These are phyloP conservation scores for Amiota communis DNA, from an alignment of 2,888 invertebrate species.

Conservation along the genomic window DNA sequence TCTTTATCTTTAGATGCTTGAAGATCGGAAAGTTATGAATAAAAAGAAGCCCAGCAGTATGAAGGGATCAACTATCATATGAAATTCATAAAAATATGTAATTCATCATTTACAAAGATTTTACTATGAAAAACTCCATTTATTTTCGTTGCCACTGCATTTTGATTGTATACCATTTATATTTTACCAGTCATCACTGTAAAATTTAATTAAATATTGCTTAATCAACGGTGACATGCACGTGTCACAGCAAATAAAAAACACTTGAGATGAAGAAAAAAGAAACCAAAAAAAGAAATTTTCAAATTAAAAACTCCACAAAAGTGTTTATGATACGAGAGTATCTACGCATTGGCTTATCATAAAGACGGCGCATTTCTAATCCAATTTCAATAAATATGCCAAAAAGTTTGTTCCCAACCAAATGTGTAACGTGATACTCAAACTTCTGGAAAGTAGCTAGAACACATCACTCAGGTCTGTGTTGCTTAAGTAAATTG, in stretches of 20 bases:
- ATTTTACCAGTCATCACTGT: too few relatives aligned
- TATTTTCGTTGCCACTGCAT: too few relatives aligned
- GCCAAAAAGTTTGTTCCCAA: neutral
- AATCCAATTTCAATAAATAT: conserved; percentile 2
- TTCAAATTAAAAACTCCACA: neutral
- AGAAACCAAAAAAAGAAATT: neutral
- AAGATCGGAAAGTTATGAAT: too few relatives aligned
- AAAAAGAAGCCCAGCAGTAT: too few relatives aligned
- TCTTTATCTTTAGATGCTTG: too few relatives aligned
- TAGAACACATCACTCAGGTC: neutral
- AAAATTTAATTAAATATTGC: conserved; percentile 18
- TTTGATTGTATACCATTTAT: too few relatives aligned
- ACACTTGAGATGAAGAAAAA: neutral
- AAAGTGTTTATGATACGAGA: neutral
- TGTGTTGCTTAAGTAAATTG: neutral
- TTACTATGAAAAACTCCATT: too few relatives aligned
- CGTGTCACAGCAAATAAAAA: neutral
- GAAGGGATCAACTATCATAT: too few relatives aligned
- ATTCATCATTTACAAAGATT: too few relatives aligned
- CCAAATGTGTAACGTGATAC: neutral
- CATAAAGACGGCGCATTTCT: too few relatives aligned
- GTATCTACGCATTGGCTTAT: too few relatives aligned
- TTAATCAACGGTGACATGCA: conserved; percentile 15
- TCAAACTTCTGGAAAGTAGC: neutral
- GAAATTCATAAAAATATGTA: too few relatives aligned